Evolutionary conservation across 2,888 invertebrate species (phyloP), one percentile per base, ranked within the genome.

Genomic region (Acrobasis suavella): DNA sequence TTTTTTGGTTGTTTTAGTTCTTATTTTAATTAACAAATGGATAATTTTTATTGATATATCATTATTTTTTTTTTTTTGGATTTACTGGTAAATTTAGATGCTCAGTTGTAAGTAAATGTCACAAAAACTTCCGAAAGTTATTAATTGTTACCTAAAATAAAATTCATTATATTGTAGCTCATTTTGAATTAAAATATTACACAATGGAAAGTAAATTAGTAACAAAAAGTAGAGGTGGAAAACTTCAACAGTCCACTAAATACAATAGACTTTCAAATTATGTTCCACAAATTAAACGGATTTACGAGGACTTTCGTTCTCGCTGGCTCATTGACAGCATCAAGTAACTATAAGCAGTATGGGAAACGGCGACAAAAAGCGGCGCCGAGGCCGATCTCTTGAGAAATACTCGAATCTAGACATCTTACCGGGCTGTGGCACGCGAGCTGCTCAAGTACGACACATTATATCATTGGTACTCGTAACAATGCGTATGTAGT

Each of bases 231-330:
- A 46, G n/a, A 46, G 46, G 46, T 14, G 14, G 9, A 22, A 14
- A 52, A 52, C 2, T 14, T 42, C 32, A 56, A 17, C 56, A 37
- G 7, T 55, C 15, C 37, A 12, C 9, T 38, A 16, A 56, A 38
- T 22, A 58, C 39, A 58, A 58, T 50, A 58, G 42, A 58, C 58
- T 58, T 49, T 58, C 49, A 12, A 58, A 58, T 22, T 12, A 17
- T 39, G 37, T 39, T n/a, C 12, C 38, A 56, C 1, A 14, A 46
- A 15, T 58, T 42, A 46, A 58, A 38, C 6, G 16, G 16, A 49
- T 58, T 46, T 32, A 58, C 46, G n/a, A 42, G 52, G 54, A 82
- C 87, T 84, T 85, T 85, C 85, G 67, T 80, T 83, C 75, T 81
- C 75, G 65, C 70, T 56, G 66, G 72, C 70, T 65, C 64, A 65